Conservation (phyloP, 2,888 invertebrate species). For the Peribatodes rhomboidaria region DNA sequence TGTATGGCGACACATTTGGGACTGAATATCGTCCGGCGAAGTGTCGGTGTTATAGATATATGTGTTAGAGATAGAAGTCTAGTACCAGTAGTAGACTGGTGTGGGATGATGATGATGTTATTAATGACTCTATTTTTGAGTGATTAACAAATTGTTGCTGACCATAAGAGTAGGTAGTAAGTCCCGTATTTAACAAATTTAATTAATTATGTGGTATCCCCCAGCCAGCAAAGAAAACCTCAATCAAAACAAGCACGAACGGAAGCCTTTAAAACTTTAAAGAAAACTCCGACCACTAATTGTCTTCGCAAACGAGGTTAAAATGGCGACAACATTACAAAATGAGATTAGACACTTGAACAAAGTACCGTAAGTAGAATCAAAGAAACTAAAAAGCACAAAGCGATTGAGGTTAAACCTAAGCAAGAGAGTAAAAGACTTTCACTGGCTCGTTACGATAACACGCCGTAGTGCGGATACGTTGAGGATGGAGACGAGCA, state of each 20-base stretch:
- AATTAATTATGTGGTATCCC: too few relatives aligned
- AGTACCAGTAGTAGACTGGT: too few relatives aligned
- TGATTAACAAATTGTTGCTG: too few relatives aligned
- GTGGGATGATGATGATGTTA: too few relatives aligned
- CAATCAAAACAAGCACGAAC: background rate
- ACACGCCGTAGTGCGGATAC: slow-evolving; percentile 18
- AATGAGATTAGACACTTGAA: slow-evolving; percentile 34
- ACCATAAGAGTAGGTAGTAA: too few relatives aligned
- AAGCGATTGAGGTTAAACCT: slow-evolving; percentile 47
- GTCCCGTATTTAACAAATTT: too few relatives aligned
- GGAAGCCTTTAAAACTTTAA: slow-evolving; percentile 8
- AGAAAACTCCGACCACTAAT: slow-evolving; percentile 14
- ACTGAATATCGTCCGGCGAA: too few relatives aligned
- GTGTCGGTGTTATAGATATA: too few relatives aligned
- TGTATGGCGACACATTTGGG: too few relatives aligned
- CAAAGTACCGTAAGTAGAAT: slow-evolving; percentile 33
- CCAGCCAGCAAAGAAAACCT: background rate
- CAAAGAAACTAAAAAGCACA: slow-evolving; percentile 33
- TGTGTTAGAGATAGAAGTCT: too few relatives aligned
- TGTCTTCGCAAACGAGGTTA: slow-evolving; percentile 26
- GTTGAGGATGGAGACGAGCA: slow-evolving; percentile 6
- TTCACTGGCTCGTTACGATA: slow-evolving; percentile 56
- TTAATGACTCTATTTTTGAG: too few relatives aligned
- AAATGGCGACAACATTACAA: slow-evolving; percentile 27
- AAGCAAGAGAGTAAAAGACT: slow-evolving; percentile 52